These are phyloP conservation scores for Monodelphis domestica DNA, from an alignment of 2,797 vertebrate species.

Conservation along the genomic window DNA sequence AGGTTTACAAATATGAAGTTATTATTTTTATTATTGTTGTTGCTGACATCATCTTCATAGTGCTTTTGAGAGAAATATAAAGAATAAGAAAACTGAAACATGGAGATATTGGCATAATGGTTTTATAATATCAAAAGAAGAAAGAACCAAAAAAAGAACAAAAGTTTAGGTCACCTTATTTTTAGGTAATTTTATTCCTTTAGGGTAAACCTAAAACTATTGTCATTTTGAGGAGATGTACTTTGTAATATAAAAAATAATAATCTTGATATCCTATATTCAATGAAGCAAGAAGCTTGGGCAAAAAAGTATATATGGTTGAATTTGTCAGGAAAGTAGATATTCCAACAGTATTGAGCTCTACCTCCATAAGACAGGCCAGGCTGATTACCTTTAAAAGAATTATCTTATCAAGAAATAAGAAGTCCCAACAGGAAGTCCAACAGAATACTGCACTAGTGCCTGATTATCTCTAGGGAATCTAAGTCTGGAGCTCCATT, in stretches of 20 bases:
- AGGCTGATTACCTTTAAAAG: neutral
- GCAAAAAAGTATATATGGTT: neutral
- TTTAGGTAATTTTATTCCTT: neutral
- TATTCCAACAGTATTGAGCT: neutral
- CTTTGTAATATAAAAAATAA: neutral
- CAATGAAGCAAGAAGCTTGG: neutral
- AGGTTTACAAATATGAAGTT: neutral
- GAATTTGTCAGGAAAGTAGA: neutral
- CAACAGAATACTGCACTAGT: neutral
- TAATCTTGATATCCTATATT: neutral
- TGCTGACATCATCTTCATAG: neutral
- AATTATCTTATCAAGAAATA: neutral
- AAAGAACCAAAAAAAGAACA: neutral
- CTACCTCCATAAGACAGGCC: neutral
- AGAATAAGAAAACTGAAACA: slow-evolving; percentile 15
- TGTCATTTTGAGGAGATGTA: slow-evolving; percentile 25
- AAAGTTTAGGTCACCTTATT: slow-evolving; percentile 2
- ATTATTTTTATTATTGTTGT: too few relatives aligned
- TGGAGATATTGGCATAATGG: neutral
- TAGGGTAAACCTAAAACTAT: neutral
- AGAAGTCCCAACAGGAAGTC: neutral
- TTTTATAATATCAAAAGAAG: too few relatives aligned
- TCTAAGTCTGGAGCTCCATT: neutral
- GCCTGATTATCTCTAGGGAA: neutral
- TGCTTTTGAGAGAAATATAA: neutral